A percentile compares a stretch with the other conserved stretches of the same genome.
Conservation (phyloP, 2,888 invertebrate genomes). For the Linhomoeus sp. region DNA sequence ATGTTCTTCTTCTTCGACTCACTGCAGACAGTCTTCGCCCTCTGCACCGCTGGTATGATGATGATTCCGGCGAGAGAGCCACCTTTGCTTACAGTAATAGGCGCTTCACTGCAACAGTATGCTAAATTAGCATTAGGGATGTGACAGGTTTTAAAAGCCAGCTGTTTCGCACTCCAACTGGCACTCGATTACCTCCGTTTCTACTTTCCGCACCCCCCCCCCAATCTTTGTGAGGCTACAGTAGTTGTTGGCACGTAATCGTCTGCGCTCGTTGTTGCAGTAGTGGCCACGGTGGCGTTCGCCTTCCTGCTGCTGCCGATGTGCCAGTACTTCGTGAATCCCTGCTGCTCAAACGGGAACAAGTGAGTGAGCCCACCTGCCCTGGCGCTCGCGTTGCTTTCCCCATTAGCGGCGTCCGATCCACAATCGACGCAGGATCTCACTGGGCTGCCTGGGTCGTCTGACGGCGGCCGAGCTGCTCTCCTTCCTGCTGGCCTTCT, state of each 20-base stretch:
- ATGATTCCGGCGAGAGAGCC: not conserved
- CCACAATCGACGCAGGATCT: conserved; percentile 40
- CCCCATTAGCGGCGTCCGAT: not conserved
- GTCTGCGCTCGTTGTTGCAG: conserved; percentile 20
- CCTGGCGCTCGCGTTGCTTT: not conserved
- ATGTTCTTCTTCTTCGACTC: conserved; percentile 99
- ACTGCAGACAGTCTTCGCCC: conserved; percentile 61
- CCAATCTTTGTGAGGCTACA: not conserved
- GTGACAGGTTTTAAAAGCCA: not conserved
- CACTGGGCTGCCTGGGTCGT: conserved; percentile 72
- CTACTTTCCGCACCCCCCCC: not conserved
- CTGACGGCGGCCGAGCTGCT: conserved; percentile 83
- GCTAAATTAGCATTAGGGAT: not conserved
- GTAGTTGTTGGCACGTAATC: not conserved
- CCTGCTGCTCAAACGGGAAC: conserved; percentile 39
- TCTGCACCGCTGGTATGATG: conserved; percentile 78
- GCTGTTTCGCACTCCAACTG: not conserved
- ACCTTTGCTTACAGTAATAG: not conserved
- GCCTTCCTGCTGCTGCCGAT: conserved; percentile 86
- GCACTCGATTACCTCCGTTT: not conserved
- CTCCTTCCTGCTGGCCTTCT: conserved; percentile 71
- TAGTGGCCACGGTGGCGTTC: conserved; percentile 85
- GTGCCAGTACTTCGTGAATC: conserved; percentile 80
- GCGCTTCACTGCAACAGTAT: not conserved
- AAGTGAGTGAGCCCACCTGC: too few relatives aligned